A percentile compares a stretch with the other conserved stretches of the same genome.
Evolutionary conservation across 2,113 vertebrate genomes (phyloP).

Genomic region (Polyodon spathula): DNA sequence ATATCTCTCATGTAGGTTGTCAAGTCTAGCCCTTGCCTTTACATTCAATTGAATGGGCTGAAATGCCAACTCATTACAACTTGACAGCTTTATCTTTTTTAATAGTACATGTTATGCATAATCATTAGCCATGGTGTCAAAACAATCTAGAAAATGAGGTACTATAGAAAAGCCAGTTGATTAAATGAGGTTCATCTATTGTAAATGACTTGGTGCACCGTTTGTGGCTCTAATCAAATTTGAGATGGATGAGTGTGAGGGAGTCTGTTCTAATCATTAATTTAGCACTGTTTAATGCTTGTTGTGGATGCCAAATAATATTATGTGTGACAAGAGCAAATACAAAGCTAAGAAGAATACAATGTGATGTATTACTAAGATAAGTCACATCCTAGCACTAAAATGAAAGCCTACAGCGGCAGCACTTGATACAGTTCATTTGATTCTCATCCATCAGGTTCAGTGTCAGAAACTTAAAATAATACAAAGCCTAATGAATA

Average conservation of each 20-base stretch:
- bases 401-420: conserved; percentile 64
- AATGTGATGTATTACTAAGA: conserved; percentile 66
- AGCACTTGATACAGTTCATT: conserved; percentile 77
- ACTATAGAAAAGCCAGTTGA: conserved; percentile 33
- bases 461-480: conserved; percentile 56
- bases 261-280: conserved; percentile 61
- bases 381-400: conserved; percentile 62
- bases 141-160: conserved; percentile 18
- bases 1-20: too few relatives aligned
- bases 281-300: conserved; percentile 59
- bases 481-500: conserved; percentile 64
- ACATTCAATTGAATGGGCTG: conserved; percentile 6
- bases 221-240: conserved; percentile 63
- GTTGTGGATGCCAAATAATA: conserved; percentile 58
- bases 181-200: conserved; percentile 54
- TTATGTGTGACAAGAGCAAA: conserved; percentile 71
- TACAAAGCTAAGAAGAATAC: conserved; percentile 66
- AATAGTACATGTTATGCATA: conserved; percentile 23
- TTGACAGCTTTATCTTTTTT: conserved; percentile 23
- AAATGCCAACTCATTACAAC: too few relatives aligned
- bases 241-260: conserved; percentile 51
- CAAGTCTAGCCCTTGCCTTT: not conserved
- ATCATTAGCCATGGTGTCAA: conserved; percentile 27
- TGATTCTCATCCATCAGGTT: conserved; percentile 76
- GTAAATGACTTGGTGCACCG: conserved; percentile 44